Evolutionary conservation across 1,140 invertebrate species (phyloP).

Genomic region (Drosophila kikkawai): DNA sequence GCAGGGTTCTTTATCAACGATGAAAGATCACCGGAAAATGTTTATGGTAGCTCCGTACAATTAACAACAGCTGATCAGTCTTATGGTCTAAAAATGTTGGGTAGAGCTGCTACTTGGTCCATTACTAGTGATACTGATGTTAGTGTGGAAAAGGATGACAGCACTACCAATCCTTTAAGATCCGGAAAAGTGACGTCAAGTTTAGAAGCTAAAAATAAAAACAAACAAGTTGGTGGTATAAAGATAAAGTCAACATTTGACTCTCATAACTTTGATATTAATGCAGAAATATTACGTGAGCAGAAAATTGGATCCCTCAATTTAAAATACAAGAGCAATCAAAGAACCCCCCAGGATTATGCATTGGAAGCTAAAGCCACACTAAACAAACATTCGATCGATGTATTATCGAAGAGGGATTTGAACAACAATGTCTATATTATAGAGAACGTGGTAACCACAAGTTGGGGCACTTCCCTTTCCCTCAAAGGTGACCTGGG

Average conservation of each 20-base stretch:
- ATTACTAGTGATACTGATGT: conserved; percentile 20
- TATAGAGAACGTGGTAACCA: conserved; percentile 62
- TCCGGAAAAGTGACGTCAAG: conserved; percentile 51
- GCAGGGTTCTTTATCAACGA: conserved; percentile 68
- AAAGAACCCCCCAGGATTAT: conserved; percentile 76
- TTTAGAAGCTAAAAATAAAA: conserved; percentile 46
- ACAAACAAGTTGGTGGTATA: conserved; percentile 46
- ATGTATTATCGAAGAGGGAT: conserved; percentile 60
- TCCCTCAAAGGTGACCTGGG: conserved; percentile 71
- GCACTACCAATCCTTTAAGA: conserved; percentile 18
- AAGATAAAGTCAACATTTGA: conserved; percentile 42
- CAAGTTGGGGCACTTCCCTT: conserved; percentile 71
- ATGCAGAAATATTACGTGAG: conserved; percentile 44
- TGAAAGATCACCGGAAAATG: conserved; percentile 53
- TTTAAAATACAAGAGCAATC: conserved; percentile 64
- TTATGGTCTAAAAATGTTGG: conserved; percentile 41
- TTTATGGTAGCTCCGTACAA: conserved; percentile 62
- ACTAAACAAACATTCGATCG: conserved; percentile 68
- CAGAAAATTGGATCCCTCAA: conserved; percentile 53
- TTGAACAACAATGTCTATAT: conserved; percentile 59
- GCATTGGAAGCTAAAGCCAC: conserved; percentile 66
- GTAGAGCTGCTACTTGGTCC: conserved; percentile 53
- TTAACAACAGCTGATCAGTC: conserved; percentile 38
- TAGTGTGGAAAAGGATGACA: conserved; percentile 33
- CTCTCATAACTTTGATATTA: conserved; percentile 55